Evolutionary conservation across 2,113 vertebrate genomes (phyloP).

Genomic region (Calonectris borealis): DNA sequence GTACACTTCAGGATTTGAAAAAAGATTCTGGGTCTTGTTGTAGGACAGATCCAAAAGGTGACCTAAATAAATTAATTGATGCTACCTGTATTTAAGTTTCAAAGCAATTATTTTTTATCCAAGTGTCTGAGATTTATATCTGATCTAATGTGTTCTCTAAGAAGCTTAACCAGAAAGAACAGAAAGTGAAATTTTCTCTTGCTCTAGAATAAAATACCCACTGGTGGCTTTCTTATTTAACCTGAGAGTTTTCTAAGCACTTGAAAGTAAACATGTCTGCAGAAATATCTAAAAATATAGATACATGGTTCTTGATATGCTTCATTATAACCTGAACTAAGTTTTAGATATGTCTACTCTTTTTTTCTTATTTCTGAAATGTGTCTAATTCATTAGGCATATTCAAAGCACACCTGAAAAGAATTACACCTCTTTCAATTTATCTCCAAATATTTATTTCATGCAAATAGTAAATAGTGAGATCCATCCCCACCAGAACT

Average conservation of each 20-base stretch:
- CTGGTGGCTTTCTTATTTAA: not conserved
- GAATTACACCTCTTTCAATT: not conserved
- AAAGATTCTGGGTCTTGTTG: not conserved
- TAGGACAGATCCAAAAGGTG: not conserved
- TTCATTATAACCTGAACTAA: not conserved
- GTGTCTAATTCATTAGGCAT: not conserved
- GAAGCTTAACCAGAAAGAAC: not conserved
- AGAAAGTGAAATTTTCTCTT: not conserved
- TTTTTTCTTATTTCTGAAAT: not conserved
- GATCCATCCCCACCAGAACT: not conserved
- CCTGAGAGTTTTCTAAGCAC: not conserved
- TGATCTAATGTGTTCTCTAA: not conserved
- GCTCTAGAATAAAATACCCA: not conserved
- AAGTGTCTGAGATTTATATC: not conserved
- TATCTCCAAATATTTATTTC: not conserved
- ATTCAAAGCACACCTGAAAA: not conserved
- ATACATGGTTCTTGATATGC: not conserved
- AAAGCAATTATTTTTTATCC: not conserved
- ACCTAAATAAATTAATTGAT: not conserved
- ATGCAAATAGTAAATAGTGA: not conserved
- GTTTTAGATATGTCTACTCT: not conserved
- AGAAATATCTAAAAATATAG: not conserved
- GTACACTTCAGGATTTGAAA: not conserved
- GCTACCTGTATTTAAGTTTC: not conserved
- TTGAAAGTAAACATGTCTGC: not conserved